phyloP scores from a whole-genome alignment of 1,140 invertebrate genomes.

The Helicorthomorpha holstii region DNA sequence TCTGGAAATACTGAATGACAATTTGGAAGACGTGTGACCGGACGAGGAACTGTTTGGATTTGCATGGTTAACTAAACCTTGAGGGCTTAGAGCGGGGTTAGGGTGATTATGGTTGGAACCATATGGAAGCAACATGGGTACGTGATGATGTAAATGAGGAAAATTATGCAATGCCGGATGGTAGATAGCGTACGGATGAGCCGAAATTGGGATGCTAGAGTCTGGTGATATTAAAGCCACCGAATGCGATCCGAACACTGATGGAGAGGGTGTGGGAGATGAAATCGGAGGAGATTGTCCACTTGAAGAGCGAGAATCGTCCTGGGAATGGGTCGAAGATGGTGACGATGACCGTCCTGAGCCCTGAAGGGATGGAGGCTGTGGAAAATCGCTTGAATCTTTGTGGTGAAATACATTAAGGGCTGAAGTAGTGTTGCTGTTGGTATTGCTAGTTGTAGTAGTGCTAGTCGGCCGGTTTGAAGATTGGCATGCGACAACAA shows the following conservation, averaged over 20 bases:
- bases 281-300: neutral
- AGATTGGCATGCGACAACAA: neutral
- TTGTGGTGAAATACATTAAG: neutral
- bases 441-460: neutral
- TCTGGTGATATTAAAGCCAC: no score
- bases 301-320: neutral
- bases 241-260: no score
- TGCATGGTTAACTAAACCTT: neutral
- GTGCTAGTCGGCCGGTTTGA: neutral
- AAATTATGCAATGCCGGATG: no score
- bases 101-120: neutral
- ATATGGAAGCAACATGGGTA: no score
- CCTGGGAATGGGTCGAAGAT: neutral
- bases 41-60: no score
- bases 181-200: no score
- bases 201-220: no score
- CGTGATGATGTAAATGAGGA: no score
- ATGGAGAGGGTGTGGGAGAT: neutral
- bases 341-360: neutral
- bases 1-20: conserved; percentile 8
- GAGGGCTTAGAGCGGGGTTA: neutral
- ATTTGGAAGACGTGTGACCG: neutral
- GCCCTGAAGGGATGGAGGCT: neutral
- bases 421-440: neutral
- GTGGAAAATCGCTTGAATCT: no score